Conservation (phyloP, 2,113 vertebrate species). For the Ursus arctos region DNA sequence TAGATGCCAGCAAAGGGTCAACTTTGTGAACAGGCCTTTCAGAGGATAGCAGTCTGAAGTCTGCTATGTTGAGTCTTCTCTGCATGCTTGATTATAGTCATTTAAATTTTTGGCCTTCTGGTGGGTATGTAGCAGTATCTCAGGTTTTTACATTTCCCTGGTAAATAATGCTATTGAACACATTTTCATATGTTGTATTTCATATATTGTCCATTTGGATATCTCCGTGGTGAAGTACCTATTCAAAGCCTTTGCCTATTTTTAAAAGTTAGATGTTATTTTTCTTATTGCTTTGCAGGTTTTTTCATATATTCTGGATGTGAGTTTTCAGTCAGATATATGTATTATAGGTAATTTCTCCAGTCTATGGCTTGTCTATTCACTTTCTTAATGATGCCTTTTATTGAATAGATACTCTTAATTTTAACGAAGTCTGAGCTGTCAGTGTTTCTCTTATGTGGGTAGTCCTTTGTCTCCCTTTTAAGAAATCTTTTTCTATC, state of each 20-base stretch:
- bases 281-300: neutral
- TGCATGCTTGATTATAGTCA: neutral
- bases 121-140: neutral
- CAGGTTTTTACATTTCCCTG: neutral
- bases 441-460: neutral
- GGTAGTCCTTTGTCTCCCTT: neutral
- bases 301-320: constrained; percentile 25
- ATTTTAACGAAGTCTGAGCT: constrained; percentile 3
- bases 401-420: neutral
- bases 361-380: neutral
- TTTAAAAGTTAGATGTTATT: neutral
- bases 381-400: constrained; percentile 25
- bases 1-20: neutral
- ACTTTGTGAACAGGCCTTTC: neutral
- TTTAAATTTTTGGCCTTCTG: neutral
- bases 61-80: neutral
- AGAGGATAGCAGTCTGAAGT: neutral
- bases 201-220: neutral
- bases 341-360: constrained; percentile 1
- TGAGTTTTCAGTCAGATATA: neutral
- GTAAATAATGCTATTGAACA: neutral
- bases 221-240: neutral
- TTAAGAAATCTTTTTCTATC: neutral
- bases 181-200: neutral
- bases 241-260: neutral